phyloP scores from a whole-genome alignment of 2,113 vertebrate species.

The Epinephelus fuscoguttatus region DNA sequence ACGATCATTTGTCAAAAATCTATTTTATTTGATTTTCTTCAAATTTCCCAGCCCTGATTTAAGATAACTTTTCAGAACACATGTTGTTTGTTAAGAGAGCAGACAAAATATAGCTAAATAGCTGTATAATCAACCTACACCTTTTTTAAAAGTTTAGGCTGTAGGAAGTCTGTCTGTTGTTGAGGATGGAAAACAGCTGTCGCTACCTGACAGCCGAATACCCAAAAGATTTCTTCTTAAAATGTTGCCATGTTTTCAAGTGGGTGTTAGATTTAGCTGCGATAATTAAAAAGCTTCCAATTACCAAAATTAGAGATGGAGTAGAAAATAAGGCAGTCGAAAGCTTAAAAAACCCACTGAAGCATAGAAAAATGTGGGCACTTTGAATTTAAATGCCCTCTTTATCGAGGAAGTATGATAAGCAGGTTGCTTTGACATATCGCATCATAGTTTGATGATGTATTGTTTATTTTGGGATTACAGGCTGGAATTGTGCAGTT shows the following conservation, averaged over 20 bases:
- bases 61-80: not conserved
- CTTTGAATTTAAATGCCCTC: constrained; percentile 55
- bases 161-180: not conserved
- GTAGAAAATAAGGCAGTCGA: constrained; percentile 55
- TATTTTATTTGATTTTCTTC: too few species aligned
- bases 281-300: constrained; percentile 56
- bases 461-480: constrained; percentile 3
- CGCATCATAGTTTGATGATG: not conserved
- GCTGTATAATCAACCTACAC: not conserved
- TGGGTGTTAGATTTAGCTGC: constrained; percentile 2
- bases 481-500: not conserved
- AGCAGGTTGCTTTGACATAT: not conserved
- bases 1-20: too few species aligned
- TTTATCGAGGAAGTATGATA: constrained; percentile 37
- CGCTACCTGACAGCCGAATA: not conserved
- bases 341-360: constrained; percentile 38
- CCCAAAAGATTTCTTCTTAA: not conserved
- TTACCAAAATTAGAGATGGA: constrained; percentile 59
- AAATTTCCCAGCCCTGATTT: too few species aligned
- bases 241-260: constrained; percentile 1
- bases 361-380: constrained; percentile 48
- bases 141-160: not conserved
- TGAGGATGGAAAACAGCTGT: not conserved
- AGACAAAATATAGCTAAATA: not conserved
- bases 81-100: not conserved